Evolutionary conservation across 2,797 vertebrate species (phyloP), one percentile per base, ranked within the genome.

Genomic region (Sparidentex hasta): DNA sequence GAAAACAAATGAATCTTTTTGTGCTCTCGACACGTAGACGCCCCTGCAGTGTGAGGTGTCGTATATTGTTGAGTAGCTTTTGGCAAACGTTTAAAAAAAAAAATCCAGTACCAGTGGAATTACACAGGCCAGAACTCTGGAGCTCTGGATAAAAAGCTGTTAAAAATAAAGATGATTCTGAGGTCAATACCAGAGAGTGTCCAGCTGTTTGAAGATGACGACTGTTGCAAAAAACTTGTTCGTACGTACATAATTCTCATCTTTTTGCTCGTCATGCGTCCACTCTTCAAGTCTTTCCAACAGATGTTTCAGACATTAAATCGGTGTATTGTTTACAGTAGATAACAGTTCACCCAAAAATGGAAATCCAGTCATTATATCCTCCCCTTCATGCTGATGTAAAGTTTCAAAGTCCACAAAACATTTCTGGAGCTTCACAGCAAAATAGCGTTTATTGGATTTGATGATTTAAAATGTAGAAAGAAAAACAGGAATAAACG

Each of bases 1-100:
- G 86, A 83, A 85, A 90, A 83, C 72, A 55, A 83, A 90, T 90
- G 20, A 81, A 78, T 87, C 79, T 82, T 66, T 65, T 78, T 75
- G 72, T 66, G 82, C 69, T 71, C 55, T 41, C 83, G 85, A 90
- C 88, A 87, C 65, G 69, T 66, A 27, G 68, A 20, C 71, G 71
- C 55, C 7, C 54, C 65, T 55, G 57, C 67, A 63, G 74, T 56
- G 66, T 41, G 65, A 61, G 48, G 25, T 33, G 65, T 80, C 67
- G 75, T 70, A 2, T 57, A 16, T 50, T 74, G 84, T 62, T 77
- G 78, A 74, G 63, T 43, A 27, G 59, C 23, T 41, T 62, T 80
- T 72, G 76, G 70, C 78, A 38, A 38, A 38, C 33, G 33, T 33
- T 33, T 71, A 11, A 1, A 12, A 3, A 67, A n/a, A 62, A 63